These are phyloP conservation scores for Chironomus tentans DNA, from an alignment of 2,888 invertebrate genomes.

Conservation along the genomic window DNA sequence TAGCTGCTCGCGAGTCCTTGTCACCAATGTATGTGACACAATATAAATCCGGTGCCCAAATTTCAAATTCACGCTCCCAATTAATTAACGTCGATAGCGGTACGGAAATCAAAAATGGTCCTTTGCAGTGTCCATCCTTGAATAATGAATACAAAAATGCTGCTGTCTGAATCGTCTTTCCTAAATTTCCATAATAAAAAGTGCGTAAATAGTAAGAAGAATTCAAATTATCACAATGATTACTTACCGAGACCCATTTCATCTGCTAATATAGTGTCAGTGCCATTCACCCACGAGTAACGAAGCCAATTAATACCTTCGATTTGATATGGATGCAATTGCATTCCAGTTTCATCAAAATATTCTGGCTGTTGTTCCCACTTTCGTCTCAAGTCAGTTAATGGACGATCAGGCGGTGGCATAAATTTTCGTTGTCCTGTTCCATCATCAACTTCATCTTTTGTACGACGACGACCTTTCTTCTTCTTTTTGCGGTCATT, in stretches of 20 bases:
- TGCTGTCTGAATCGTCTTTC: conserved; percentile 99
- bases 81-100: conserved; percentile 98
- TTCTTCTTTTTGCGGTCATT: conserved; percentile 56
- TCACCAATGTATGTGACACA: conserved; percentile 66
- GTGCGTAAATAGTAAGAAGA: too few relatives aligned
- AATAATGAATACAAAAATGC: conserved; percentile 94
- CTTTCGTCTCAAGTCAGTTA: conserved; percentile 84
- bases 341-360: conserved; percentile 87
- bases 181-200: conserved; percentile 46
- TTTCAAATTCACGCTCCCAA: conserved; percentile 99
- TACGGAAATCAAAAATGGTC: conserved; percentile 93
- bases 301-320: conserved; percentile 98
- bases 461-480: conserved; percentile 61
- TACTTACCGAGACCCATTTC: conserved; percentile 53
- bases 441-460: conserved; percentile 61
- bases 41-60: conserved; percentile 99
- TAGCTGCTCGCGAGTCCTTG: conserved; percentile 89
- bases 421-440: conserved; percentile 54
- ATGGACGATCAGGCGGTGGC: conserved; percentile 80
- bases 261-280: conserved; percentile 96
- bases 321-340: conserved; percentile 93
- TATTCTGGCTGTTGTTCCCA: conserved; percentile 89
- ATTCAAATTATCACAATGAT: too few relatives aligned
- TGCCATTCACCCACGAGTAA: conserved; percentile 92
- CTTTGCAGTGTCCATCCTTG: conserved; percentile 96